These are phyloP conservation scores for Dicycla oo DNA, from an alignment of 2,888 invertebrate genomes.

Conservation along the genomic window DNA sequence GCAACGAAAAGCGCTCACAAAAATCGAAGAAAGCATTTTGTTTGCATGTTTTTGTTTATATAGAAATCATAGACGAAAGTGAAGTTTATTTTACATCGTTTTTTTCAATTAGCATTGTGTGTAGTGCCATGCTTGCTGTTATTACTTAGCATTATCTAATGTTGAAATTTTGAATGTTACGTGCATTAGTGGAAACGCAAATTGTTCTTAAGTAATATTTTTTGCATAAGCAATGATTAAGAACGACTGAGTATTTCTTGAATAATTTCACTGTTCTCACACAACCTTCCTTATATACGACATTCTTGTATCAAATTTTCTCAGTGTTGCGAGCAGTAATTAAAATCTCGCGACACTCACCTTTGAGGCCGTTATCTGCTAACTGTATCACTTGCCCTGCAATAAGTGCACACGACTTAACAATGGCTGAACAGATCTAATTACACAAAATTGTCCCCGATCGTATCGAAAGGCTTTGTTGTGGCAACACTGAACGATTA, in stretches of 20 bases:
- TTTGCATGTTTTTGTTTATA: conserved; percentile 65
- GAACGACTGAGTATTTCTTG: conserved; percentile 4
- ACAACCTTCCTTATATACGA: conserved; percentile 11
- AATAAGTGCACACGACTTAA: conserved; percentile 50
- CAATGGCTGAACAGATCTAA: conserved; percentile 63
- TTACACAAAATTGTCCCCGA: conserved; percentile 66
- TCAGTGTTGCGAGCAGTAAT: conserved; percentile 52
- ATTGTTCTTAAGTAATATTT: conserved; percentile 18
- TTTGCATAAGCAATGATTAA: conserved; percentile 25
- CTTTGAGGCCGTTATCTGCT: conserved; percentile 51
- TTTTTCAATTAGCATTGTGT: conserved; percentile 32
- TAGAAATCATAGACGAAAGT: conserved; percentile 62
- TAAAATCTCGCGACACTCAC: conserved; percentile 57
- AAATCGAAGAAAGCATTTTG: conserved; percentile 62
- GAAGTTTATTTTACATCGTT: conserved; percentile 42
- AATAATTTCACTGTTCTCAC: conserved; percentile 39
- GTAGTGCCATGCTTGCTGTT: conserved; percentile 30
- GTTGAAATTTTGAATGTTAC: conserved; percentile 26
- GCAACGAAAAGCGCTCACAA: conserved; percentile 62
- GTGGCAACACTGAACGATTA: conserved; percentile 57
- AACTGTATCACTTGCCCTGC: conserved; percentile 49
- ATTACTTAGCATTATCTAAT: conserved; percentile 44
- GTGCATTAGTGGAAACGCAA: conserved; percentile 14
- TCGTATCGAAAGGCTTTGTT: conserved; percentile 65
- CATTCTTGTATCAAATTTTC: conserved; percentile 30